Conservation (phyloP, 2,888 invertebrate genomes). For the Gari tellinella region DNA sequence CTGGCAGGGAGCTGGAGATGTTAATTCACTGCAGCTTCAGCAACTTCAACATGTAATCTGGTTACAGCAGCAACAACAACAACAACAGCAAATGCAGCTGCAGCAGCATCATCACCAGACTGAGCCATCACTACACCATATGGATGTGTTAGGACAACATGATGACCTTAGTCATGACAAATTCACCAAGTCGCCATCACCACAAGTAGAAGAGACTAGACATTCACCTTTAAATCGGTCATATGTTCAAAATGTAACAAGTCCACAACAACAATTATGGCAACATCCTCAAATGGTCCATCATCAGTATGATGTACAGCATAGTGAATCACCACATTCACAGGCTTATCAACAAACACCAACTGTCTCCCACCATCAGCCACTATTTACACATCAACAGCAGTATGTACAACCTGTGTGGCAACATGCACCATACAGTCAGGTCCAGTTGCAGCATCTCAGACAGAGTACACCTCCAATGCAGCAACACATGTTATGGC, state of each 20-base stretch:
- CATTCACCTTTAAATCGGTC: slow-evolving; percentile 43
- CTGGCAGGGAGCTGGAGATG: slow-evolving; percentile 52
- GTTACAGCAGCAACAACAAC: slow-evolving; percentile 46
- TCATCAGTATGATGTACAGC: slow-evolving; percentile 52
- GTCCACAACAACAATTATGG: slow-evolving; percentile 55
- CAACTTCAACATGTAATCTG: slow-evolving; percentile 42
- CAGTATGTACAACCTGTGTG: slow-evolving; percentile 56
- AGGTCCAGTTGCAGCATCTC: slow-evolving; percentile 46
- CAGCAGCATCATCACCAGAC: slow-evolving; percentile 37
- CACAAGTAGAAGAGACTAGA: slow-evolving; percentile 52
- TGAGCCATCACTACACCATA: slow-evolving; percentile 43
- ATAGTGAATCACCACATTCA: slow-evolving; percentile 49
- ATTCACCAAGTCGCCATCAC: slow-evolving; percentile 57
- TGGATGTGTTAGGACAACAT: slow-evolving; percentile 42
- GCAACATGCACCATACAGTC: slow-evolving; percentile 53
- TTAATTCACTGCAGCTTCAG: slow-evolving; percentile 45
- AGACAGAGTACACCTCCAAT: slow-evolving; percentile 52
- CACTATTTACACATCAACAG: slow-evolving; percentile 48
- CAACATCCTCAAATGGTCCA: slow-evolving; percentile 49
- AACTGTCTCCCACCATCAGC: slow-evolving; percentile 50
- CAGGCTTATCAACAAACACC: slow-evolving; percentile 52
- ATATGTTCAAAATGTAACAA: slow-evolving; percentile 56
- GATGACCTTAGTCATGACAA: slow-evolving; percentile 52
- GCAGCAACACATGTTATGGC: slow-evolving; percentile 54
- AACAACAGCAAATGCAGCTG: slow-evolving; percentile 22